Evolutionary conservation across 2,888 invertebrate genomes (phyloP).

Genomic region (Acleris holmiana): DNA sequence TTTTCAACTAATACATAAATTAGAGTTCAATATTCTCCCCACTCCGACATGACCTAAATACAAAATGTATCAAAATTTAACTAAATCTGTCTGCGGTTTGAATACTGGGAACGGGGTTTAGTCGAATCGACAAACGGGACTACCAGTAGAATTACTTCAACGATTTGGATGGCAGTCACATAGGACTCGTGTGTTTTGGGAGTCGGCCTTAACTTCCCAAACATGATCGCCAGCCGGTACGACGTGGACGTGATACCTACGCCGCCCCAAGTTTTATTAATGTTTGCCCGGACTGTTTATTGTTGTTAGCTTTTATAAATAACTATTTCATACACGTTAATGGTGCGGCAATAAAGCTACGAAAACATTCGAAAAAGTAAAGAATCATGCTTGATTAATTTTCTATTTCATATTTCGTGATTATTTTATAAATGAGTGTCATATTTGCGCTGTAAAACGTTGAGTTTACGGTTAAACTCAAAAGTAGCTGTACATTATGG

Average conservation of each 20-base stretch:
- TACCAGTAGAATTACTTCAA: neutral
- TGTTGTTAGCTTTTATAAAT: constrained; percentile 12
- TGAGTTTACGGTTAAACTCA: no score
- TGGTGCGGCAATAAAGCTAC: no score
- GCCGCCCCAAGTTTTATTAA: constrained; percentile 14
- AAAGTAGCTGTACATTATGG: no score
- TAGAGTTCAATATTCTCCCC: no score
- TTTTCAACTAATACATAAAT: no score
- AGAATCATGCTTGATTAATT: no score
- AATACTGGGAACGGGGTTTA: no score
- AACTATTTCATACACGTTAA: neutral
- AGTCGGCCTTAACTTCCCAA: constrained; percentile 29
- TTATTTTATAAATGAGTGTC: neutral
- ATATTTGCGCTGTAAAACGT: constrained; percentile 5
- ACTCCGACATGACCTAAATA: neutral
- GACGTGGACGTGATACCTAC: constrained; percentile 28
- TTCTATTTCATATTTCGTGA: neutral
- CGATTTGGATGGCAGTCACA: constrained; percentile 31
- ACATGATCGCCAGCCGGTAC: constrained; percentile 25
- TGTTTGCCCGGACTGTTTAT: constrained; percentile 16
- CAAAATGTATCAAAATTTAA: no score
- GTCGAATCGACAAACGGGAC: neutral
- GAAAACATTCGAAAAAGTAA: no score
- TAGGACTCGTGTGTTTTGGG: constrained; percentile 24
- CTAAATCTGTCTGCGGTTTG: no score